phyloP scores from a whole-genome alignment of 2,113 vertebrate species.

The Tor tambroides region DNA sequence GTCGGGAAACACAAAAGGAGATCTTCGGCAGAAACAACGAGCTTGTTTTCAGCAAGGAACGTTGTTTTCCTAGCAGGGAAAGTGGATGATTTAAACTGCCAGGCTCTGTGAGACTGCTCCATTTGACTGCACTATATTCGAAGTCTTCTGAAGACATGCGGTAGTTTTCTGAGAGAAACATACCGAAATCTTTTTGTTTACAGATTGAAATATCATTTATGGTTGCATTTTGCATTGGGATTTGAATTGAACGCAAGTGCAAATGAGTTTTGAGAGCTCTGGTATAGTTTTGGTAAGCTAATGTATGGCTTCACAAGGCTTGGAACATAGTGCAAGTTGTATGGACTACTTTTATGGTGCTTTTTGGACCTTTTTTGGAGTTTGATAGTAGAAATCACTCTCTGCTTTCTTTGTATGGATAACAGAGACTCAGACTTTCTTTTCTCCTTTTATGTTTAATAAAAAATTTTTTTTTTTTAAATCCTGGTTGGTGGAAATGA shows the following conservation, averaged over 20 bases:
- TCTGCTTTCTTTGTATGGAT: not conserved
- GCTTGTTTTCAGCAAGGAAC: not conserved
- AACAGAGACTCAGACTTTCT: not conserved
- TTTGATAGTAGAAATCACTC: not conserved
- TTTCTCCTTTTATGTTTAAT: not conserved
- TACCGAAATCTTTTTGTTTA: not conserved
- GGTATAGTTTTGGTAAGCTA: not conserved
- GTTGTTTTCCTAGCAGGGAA: not conserved
- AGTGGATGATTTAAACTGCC: slow-evolving; percentile 3
- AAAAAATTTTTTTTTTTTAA: too few relatives aligned
- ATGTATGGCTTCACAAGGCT: not conserved
- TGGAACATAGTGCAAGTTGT: not conserved
- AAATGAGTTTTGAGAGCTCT: not conserved
- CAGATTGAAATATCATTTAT: not conserved
- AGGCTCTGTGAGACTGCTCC: not conserved
- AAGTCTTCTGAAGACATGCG: not conserved
- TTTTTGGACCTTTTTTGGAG: not conserved
- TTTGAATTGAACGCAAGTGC: not conserved
- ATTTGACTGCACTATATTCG: not conserved
- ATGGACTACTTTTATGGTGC: not conserved
- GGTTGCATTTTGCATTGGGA: not conserved
- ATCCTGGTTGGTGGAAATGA: not conserved
- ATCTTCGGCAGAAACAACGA: not conserved
- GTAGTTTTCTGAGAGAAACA: not conserved
- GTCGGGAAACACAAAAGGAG: not conserved